Conservation (phyloP, 1,140 invertebrate genomes). For the Achroia grisella region DNA sequence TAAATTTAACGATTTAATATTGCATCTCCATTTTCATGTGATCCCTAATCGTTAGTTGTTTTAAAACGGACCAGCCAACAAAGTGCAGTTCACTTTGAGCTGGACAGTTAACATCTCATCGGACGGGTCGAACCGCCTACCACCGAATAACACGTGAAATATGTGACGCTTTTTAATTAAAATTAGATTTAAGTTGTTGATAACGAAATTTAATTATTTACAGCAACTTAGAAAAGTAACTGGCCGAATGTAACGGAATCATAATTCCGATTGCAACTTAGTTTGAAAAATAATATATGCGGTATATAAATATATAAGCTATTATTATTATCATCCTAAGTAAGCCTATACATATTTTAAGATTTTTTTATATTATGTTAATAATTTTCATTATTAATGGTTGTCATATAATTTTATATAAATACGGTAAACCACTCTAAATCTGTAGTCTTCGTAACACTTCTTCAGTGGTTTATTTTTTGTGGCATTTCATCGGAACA, state of each 20-base stretch:
- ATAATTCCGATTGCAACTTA: too few species aligned
- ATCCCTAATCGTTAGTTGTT: constrained; percentile 20
- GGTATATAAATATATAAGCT: too few species aligned
- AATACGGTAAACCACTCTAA: too few species aligned
- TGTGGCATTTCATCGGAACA: constrained; percentile 36
- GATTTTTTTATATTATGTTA: too few species aligned
- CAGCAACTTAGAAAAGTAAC: constrained; percentile 38
- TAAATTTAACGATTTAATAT: constrained; percentile 70
- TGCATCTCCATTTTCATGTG: constrained; percentile 39
- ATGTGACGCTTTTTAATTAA: constrained; percentile 72
- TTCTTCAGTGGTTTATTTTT: constrained; percentile 22
- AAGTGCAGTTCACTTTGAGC: constrained; percentile 29
- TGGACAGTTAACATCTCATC: constrained; percentile 28
- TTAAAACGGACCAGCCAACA: constrained; percentile 16
- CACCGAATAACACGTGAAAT: constrained; percentile 64
- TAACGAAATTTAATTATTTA: constrained; percentile 63
- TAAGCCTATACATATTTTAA: too few species aligned
- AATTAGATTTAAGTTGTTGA: constrained; percentile 60
- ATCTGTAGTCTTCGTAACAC: too few species aligned
- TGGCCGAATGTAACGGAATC: constrained; percentile 17
- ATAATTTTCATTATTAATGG: too few species aligned
- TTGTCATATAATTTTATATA: too few species aligned
- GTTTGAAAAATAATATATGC: too few species aligned
- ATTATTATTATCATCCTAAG: too few species aligned
- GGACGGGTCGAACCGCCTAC: constrained; percentile 52